phyloP scores from a whole-genome alignment of 2,888 invertebrate species.

The Tanypteryx hageni region DNA sequence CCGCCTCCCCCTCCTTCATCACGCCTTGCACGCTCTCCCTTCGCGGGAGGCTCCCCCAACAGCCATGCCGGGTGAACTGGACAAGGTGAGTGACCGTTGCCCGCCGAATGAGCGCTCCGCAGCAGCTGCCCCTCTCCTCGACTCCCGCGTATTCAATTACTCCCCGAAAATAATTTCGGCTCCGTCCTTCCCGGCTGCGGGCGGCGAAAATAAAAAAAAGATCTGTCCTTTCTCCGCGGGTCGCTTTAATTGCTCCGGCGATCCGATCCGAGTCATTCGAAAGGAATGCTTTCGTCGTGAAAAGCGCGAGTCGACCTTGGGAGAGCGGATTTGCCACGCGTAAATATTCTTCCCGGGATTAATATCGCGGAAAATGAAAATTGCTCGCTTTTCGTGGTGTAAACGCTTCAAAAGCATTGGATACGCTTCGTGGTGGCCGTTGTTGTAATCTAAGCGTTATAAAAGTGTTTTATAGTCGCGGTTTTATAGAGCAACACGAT shows the following conservation, averaged over 20 bases:
- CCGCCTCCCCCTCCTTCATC: neutral
- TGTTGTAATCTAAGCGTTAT: neutral
- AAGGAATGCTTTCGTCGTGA: neutral
- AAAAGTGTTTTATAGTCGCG: neutral
- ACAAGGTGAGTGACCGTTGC: constrained; percentile 47
- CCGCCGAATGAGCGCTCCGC: too few species aligned
- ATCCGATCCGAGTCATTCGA: neutral
- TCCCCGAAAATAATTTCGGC: too few species aligned
- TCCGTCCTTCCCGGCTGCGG: too few species aligned
- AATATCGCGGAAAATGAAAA: neutral
- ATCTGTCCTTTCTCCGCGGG: neutral
- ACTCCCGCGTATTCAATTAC: too few species aligned
- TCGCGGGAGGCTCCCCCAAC: constrained; percentile 20
- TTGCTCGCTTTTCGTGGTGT: neutral
- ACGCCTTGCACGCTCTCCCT: constrained; percentile 35
- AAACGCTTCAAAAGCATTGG: neutral
- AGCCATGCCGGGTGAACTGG: constrained; percentile 57
- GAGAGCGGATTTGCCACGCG: constrained; percentile 8
- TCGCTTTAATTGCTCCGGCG: neutral
- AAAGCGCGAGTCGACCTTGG: constrained; percentile 13
- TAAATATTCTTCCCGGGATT: neutral
- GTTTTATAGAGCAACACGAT: neutral
- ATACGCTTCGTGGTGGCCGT: neutral
- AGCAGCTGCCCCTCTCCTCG: too few species aligned
- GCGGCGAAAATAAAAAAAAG: too few species aligned